Conservation (phyloP, 2,113 vertebrate species). For the Opisthocomus hoazin region DNA sequence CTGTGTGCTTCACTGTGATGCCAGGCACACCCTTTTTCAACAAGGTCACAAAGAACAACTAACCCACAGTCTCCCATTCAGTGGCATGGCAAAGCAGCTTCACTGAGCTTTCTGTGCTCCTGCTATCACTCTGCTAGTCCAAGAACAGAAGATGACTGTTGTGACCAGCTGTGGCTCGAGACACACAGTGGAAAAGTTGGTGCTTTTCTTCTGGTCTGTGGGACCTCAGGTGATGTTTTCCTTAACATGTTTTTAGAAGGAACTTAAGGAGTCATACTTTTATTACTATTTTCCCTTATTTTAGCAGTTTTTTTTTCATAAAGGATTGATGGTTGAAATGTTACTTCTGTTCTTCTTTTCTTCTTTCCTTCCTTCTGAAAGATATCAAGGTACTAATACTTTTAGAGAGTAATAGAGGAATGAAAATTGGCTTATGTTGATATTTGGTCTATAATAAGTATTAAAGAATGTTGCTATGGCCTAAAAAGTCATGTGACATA, state of each 20-base stretch:
- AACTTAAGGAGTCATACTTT: not conserved
- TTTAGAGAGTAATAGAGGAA: not conserved
- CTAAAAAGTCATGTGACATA: not conserved
- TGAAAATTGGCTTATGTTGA: not conserved
- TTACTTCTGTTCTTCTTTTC: not conserved
- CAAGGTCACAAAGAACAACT: not conserved
- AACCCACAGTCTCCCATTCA: not conserved
- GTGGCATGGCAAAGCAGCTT: not conserved
- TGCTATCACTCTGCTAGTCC: not conserved
- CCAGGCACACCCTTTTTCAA: not conserved
- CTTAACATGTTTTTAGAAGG: rapidly evolving
- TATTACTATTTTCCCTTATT: not conserved
- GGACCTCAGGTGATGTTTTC: not conserved
- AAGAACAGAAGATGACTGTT: not conserved
- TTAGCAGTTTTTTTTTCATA: not conserved
- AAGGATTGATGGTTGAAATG: not conserved
- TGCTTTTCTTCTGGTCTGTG: not conserved
- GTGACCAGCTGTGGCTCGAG: not conserved
- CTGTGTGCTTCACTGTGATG: not conserved
- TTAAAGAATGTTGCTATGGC: not conserved
- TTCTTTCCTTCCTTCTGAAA: not conserved
- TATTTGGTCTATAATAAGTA: not conserved
- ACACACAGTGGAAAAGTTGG: rapidly evolving
- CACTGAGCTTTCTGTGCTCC: not conserved
- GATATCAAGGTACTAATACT: not conserved